Evolutionary conservation across 2,888 invertebrate genomes (phyloP).

Genomic region (Metacarcinus magister): DNA sequence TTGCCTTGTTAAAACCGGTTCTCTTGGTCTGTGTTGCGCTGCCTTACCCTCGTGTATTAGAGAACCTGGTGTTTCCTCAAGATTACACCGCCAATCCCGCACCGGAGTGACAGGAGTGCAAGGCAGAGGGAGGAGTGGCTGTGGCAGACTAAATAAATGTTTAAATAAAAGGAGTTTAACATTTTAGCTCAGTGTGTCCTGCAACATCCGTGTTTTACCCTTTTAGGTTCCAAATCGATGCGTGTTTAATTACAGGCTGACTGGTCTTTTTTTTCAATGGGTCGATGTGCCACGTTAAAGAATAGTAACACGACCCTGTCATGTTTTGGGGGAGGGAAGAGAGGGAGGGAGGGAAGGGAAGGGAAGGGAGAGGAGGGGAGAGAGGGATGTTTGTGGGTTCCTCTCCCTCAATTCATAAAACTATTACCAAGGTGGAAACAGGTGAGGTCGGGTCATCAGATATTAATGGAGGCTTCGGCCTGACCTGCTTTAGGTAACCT

Average conservation of each 20-base stretch:
- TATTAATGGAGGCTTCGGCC: slow-evolving; percentile 15
- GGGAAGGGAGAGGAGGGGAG: not conserved
- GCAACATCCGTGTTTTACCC: slow-evolving; percentile 8
- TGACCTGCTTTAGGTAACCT: slow-evolving; percentile 37
- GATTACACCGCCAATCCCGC: slow-evolving; percentile 29
- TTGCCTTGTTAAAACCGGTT: not conserved
- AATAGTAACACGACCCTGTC: slow-evolving; percentile 16
- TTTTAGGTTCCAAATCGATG: not conserved
- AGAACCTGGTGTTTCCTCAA: not conserved
- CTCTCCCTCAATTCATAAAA: slow-evolving; percentile 36
- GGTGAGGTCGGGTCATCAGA: slow-evolving; percentile 16
- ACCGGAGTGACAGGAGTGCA: not conserved
- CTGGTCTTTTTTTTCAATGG: not conserved
- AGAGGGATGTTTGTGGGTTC: not conserved
- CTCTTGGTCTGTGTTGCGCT: not conserved
- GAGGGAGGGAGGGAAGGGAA: not conserved
- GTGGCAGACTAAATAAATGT: not conserved
- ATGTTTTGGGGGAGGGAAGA: not conserved
- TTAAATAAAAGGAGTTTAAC: not conserved
- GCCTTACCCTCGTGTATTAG: not conserved
- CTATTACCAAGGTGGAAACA: slow-evolving; percentile 29
- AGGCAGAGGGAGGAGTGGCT: not conserved
- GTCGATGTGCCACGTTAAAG: slow-evolving; percentile 19
- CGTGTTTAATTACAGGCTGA: slow-evolving; percentile 21
- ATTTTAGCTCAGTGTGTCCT: not conserved